These are phyloP conservation scores for Ivindomyrus marchei DNA, from an alignment of 2,113 vertebrate genomes.

Conservation along the genomic window DNA sequence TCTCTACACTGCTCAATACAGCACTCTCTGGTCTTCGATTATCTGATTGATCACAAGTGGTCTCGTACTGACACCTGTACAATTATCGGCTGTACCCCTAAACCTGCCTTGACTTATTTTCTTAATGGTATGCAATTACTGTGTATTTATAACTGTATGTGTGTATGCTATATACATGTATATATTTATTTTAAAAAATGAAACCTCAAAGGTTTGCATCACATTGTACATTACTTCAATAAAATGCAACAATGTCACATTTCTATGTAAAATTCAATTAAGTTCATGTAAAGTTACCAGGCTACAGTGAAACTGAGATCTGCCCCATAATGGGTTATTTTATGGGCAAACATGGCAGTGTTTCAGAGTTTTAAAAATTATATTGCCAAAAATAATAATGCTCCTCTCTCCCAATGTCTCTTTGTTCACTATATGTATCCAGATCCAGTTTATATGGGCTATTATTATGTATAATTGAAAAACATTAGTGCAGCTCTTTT, in stretches of 20 bases:
- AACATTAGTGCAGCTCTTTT: constrained; percentile 90
- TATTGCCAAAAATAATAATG: constrained; percentile 43
- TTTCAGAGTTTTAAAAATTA: not conserved
- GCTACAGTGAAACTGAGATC: not conserved
- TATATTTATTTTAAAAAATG: not conserved
- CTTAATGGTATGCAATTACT: not conserved
- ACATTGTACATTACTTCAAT: not conserved
- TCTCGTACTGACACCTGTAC: not conserved
- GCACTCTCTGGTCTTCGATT: not conserved
- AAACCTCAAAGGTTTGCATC: not conserved
- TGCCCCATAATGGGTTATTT: not conserved
- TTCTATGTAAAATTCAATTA: not conserved
- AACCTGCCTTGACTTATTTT: not conserved
- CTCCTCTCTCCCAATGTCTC: constrained; percentile 61
- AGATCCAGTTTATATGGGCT: constrained; percentile 74
- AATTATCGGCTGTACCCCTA: not conserved
- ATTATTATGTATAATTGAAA: constrained; percentile 99
- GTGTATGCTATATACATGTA: not conserved
- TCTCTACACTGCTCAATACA: not conserved
- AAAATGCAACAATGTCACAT: not conserved
- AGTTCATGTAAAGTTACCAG: not conserved
- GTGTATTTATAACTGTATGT: not conserved
- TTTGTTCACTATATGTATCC: constrained; percentile 81
- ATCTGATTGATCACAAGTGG: not conserved
- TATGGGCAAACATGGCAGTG: not conserved